Conservation (phyloP, 2,113 vertebrate genomes). For the Alethe diademata region DNA sequence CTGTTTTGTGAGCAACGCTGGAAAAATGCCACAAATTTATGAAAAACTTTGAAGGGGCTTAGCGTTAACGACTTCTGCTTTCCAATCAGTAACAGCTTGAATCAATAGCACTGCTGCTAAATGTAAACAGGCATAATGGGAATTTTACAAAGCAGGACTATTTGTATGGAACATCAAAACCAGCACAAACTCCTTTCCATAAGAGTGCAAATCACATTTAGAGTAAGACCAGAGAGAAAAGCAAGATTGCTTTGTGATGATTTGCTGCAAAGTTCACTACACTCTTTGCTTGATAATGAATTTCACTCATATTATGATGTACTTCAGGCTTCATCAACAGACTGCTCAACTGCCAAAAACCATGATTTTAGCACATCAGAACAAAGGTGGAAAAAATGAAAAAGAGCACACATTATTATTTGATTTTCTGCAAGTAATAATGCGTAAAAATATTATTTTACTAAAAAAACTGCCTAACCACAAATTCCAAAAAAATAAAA, state of each 20-base stretch:
- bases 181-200: slow-evolving; percentile 60
- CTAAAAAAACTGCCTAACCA: neutral
- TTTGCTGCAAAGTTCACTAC: slow-evolving; percentile 69
- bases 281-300: slow-evolving; percentile 76
- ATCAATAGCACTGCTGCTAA: neutral
- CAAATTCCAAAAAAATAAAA: neutral
- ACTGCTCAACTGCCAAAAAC: slow-evolving; percentile 57
- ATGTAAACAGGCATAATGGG: slow-evolving; percentile 8
- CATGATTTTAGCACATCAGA: slow-evolving; percentile 69
- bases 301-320: slow-evolving; percentile 67
- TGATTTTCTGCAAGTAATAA: slow-evolving; percentile 71
- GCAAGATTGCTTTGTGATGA: slow-evolving; percentile 64
- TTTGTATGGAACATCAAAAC: neutral
- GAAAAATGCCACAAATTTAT: slow-evolving; percentile 14
- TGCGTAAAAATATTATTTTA: slow-evolving; percentile 40
- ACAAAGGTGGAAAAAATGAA: slow-evolving; percentile 55
- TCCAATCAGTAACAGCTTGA: slow-evolving; percentile 22
- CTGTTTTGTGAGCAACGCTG: neutral
- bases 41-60: slow-evolving; percentile 41
- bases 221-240: slow-evolving; percentile 66
- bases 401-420: slow-evolving; percentile 64
- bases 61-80: slow-evolving; percentile 26
- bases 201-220: slow-evolving; percentile 64
- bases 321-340: slow-evolving; percentile 72
- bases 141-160: slow-evolving; percentile 58